A percentile compares a stretch with the other conserved stretches of the same genome.
phyloP scores from a whole-genome alignment of 1,140 invertebrate genomes.

The Heliconius eleuchia region DNA sequence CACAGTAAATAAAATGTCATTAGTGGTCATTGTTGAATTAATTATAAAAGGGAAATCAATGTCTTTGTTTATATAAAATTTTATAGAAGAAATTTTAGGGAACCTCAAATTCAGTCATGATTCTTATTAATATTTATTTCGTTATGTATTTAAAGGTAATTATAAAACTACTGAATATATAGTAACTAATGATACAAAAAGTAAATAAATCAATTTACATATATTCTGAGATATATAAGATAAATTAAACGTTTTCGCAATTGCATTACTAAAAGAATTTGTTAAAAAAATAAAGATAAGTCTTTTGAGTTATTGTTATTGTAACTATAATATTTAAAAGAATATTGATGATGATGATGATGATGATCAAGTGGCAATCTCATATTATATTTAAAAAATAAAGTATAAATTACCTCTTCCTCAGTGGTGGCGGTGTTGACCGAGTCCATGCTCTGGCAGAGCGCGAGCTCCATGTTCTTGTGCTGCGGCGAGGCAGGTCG shows the following conservation, averaged over 20 bases:
- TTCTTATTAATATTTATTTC: too few species aligned
- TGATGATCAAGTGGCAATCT: not conserved
- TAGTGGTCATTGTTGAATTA: slow-evolving; percentile 20
- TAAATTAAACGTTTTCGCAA: too few species aligned
- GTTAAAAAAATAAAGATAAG: too few species aligned
- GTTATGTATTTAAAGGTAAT: too few species aligned
- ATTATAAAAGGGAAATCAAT: not conserved
- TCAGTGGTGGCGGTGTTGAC: slow-evolving; percentile 94
- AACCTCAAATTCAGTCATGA: too few species aligned
- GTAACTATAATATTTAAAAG: not conserved
- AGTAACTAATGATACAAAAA: too few species aligned
- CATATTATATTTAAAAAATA: not conserved
- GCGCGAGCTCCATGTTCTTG: slow-evolving; percentile 80
- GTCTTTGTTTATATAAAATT: not conserved
- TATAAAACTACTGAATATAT: too few species aligned
- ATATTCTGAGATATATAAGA: too few species aligned
- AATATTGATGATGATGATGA: not conserved
- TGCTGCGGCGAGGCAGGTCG: slow-evolving; percentile 67
- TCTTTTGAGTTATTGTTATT: not conserved
- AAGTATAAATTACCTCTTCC: slow-evolving; percentile 87
- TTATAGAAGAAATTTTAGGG: not conserved
- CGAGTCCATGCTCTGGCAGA: slow-evolving; percentile 94
- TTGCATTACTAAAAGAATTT: too few species aligned
- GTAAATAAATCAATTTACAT: too few species aligned
- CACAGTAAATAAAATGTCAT: slow-evolving; percentile 39